These are phyloP conservation scores for Cepaea nemoralis DNA, from an alignment of 1,140 invertebrate genomes.

Conservation along the genomic window DNA sequence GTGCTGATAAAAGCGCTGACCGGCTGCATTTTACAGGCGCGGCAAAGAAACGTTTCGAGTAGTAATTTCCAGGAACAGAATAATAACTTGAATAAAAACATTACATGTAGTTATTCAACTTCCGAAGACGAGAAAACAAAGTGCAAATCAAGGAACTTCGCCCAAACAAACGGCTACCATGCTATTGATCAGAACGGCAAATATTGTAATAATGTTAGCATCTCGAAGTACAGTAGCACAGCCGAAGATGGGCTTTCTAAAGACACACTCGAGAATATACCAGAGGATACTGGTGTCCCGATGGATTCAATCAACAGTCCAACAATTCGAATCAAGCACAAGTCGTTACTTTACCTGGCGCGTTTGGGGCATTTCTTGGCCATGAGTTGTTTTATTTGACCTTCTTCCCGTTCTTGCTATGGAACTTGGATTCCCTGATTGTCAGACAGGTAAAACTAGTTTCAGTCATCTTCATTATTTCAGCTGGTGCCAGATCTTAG, in stretches of 20 bases:
- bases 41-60: background rate
- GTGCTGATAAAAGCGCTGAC: background rate
- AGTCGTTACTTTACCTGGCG: constrained; percentile 89
- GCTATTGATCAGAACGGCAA: background rate
- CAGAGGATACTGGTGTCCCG: too few species aligned
- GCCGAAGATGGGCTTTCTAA: too few species aligned
- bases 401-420: constrained; percentile 84
- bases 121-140: background rate
- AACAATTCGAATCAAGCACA: constrained; percentile 77
- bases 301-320: background rate
- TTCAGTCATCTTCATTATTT: too few species aligned
- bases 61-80: background rate
- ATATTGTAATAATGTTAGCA: background rate
- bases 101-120: background rate
- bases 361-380: constrained; percentile 83
- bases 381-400: constrained; percentile 89
- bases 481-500: too few species aligned
- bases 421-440: constrained; percentile 80
- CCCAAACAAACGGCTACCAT: background rate
- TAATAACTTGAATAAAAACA: background rate
- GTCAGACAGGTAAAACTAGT: constrained; percentile 70
- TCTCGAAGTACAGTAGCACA: background rate
- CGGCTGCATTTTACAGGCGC: background rate
- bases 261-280: background rate
- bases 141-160: background rate